Evolutionary conservation across 2,888 invertebrate genomes (phyloP).

Genomic region (Carterocephalus palaemon): DNA sequence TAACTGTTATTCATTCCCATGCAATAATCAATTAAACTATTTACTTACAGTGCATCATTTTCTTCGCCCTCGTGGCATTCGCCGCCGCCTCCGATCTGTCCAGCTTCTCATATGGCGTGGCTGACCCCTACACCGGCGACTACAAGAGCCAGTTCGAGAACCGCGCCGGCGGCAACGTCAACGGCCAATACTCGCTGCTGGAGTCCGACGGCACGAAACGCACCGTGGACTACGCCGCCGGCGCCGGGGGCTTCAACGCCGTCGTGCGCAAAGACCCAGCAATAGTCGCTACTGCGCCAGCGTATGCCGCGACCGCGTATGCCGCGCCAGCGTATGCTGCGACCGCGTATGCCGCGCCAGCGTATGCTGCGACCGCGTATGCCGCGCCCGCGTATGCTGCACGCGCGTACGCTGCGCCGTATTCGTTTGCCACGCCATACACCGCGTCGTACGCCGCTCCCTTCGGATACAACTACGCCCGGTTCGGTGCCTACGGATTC

Average conservation of each 20-base stretch:
- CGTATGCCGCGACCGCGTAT: too few species aligned
- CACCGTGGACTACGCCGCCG: constrained; percentile 21
- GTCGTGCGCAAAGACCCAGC: constrained; percentile 18
- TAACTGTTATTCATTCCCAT: too few species aligned
- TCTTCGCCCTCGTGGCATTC: constrained; percentile 48
- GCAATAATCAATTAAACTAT: too few species aligned
- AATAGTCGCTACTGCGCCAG: too few species aligned
- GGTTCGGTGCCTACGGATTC: constrained; percentile 43
- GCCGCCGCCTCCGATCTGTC: constrained; percentile 48
- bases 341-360: too few species aligned
- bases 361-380: too few species aligned
- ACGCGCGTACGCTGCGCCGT: not conserved
- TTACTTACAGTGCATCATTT: constrained; percentile 57
- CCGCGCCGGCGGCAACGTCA: too few species aligned
- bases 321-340: too few species aligned
- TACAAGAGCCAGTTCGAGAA: too few species aligned
- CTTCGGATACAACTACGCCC: constrained; percentile 48
- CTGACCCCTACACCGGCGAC: too few species aligned
- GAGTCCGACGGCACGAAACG: constrained; percentile 5
- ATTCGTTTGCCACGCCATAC: constrained; percentile 56
- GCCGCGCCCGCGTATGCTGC: constrained; percentile 30
- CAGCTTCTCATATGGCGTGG: constrained; percentile 72
- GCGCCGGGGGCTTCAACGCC: constrained; percentile 19
- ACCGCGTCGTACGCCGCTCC: not conserved
- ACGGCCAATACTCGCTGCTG: too few species aligned